Base-by-base conservation (phyloP, 2,888 invertebrate genomes). In the Metellina segmentata region DNA sequence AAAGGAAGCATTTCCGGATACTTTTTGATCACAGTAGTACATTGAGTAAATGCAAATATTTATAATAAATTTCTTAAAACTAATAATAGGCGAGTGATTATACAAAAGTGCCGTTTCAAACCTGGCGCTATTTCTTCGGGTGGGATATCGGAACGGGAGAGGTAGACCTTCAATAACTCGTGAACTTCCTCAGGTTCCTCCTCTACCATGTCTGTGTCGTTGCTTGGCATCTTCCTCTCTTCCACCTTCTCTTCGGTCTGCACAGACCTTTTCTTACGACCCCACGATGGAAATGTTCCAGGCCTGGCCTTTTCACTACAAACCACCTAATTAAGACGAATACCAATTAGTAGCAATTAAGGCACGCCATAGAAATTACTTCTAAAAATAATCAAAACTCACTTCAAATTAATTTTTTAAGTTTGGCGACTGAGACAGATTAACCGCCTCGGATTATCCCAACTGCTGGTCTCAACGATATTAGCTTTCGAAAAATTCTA, bases 81-180 rank as follows among this genome's bases (percentile, higher is more conserved):
- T 34, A 34, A 34, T 34, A 34, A 34, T 2, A 34, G 34, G 34
- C 34, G 34, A 34, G 34, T 34, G 34, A 34, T 1, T 34, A 34
- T 34, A 34, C 34, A 34, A 34, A 34, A 34, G 4, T 34, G 34
- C 34, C 34, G 34, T 34, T 34, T 16, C 72, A 20, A 16, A 91
- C 91, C 91, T 61, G 88, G 83, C 0, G 72, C 53, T 11, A 85
- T 81, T 83, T 92, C 92, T 79, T 92, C 90, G 1, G 88, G 88
- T 1, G 94, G 94, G n/a, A 94, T 93, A 53, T 94, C 94, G 0
- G 93, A 93, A n/a, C 93, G 89, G 6, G 94, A 93, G 8, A 93
- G 81, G 75, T 94, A 94, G 0, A 94, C 94, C 82, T 93, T 91
- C 7, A 94, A 78, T 72, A 94, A 61, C 81, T 94, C 94, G 75